Evolutionary conservation across 2,888 invertebrate species (phyloP).

Genomic region (Craniophora ligustri): DNA sequence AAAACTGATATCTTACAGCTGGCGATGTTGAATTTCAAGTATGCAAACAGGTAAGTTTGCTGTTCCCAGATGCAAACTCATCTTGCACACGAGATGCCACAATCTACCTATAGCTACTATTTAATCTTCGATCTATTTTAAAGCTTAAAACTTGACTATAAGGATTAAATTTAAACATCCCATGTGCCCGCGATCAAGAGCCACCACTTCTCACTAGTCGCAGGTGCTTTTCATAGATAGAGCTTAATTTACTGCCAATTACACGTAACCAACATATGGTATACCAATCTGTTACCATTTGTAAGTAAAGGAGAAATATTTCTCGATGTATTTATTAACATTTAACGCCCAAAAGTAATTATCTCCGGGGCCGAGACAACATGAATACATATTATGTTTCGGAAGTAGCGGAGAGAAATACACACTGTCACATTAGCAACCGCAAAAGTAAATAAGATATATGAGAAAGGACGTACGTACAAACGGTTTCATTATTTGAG

Average conservation of each 20-base stretch:
- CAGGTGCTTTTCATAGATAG: constrained; percentile 55
- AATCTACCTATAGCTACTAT: constrained; percentile 22
- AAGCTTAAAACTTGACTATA: constrained; percentile 33
- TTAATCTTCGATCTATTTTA: constrained; percentile 17
- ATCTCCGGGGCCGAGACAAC: not conserved
- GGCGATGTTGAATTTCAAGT: constrained; percentile 71
- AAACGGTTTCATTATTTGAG: constrained; percentile 29
- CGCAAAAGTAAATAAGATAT: constrained; percentile 33
- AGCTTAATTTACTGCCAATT: constrained; percentile 53
- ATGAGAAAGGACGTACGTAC: constrained; percentile 20
- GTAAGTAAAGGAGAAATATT: constrained; percentile 18
- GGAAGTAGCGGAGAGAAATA: constrained; percentile 21
- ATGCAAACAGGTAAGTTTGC: constrained; percentile 63
- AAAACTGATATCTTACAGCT: constrained; percentile 70
- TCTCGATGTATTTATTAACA: constrained; percentile 13
- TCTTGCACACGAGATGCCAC: constrained; percentile 51
- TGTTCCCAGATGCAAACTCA: constrained; percentile 65
- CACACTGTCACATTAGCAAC: constrained; percentile 30
- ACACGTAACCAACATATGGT: constrained; percentile 37
- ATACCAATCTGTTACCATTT: constrained; percentile 44
- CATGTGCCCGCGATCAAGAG: constrained; percentile 14
- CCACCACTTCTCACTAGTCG: constrained; percentile 39
- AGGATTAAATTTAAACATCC: constrained; percentile 22
- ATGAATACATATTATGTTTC: constrained; percentile 13
- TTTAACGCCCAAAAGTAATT: constrained; percentile 18